Evolutionary conservation across 2,113 vertebrate species (phyloP), one percentile per base, ranked within the genome.

Genomic region (Clinocottus analis): DNA sequence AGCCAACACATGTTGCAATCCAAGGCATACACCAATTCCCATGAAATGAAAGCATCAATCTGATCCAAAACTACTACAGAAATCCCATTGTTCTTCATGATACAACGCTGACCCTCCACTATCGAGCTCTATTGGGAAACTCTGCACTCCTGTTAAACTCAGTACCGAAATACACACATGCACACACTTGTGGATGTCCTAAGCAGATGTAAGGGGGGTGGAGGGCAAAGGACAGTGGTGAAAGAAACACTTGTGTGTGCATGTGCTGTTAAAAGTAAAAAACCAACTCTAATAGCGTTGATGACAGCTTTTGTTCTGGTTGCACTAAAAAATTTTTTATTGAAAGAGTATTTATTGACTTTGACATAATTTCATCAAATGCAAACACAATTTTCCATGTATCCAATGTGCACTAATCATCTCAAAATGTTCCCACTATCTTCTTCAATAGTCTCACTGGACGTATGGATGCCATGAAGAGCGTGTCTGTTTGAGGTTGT

Each of bases 391-490:
- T 51, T 51, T 21, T 51, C 3, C 21, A 51, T 51, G 23, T 43
- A 43, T 19, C 6, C 5, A 27, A 43, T 51, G 13, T 33, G 21
- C 10, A 33, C 43, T 58, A 21, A 7, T 51, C 8, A 21, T 21
- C 1, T 74, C 23, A 23, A 56, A 53, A 68, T 33, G 19, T 45
- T 41, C 43, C 23, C 31, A 27, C 6, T 25, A 23, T n/a, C 45
- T 59, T 11, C 49, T 21, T 47, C 45, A 21, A 7, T 47, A 47
- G 21, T 7, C 47, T 43, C 39, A 12, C 41, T 33, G 56, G 91
- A 93, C 93, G 92, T 86, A 86, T 88, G 87, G 92, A 94, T 93
- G 79, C 85, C 80, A 63, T 95, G 92, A 96, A 93, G 93, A 93
- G 79, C 73, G 68, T 64, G 90, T 95, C 91, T 96, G 93, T 95